Evolutionary conservation across 1,140 invertebrate genomes (phyloP), one percentile per base, ranked within the genome.

Genomic region (Heliconius hermathena): DNA sequence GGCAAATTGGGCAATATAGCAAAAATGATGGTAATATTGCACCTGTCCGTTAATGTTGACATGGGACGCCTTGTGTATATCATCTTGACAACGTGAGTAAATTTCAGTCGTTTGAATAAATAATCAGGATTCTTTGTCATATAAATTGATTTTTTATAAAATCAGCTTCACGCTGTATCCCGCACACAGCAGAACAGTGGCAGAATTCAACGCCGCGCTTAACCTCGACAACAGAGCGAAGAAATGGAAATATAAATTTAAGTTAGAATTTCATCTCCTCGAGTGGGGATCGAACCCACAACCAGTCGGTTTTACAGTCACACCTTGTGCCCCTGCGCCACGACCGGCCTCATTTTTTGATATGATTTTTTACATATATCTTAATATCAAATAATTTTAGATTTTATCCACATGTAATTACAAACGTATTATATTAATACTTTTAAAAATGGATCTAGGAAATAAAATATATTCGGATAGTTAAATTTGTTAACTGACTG

Each of bases 11-110:
- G 80, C 81, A 82, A 83, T 80, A 80, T 83, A 78, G 80, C 85
- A 88, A 90, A 90, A 90, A 90, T 91, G 87, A 85, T 54, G 72
- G 88, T 90, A 89, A 93, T 91, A 93, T 91, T 93, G 89, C 91
- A 93, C 91, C 91, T 90, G 90, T 82, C 84, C 82, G 79, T 85
- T 89, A 89, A 82, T 82, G 85, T 85, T 92, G 89, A 93, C 87
- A 85, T 85, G 88, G 90, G 90, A 90, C 88, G 84, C 83, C 87
- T 85, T 88, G 87, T 85, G 90, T 91, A 88, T 87, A 91, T 92
- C 90, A 90, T 82, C 73, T 82, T 85, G 89, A 92, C 90, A 84
- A 87, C 71, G 57, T 77, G 83, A 92, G 89, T 92, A 90, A 88
- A 92, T 92, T 89, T 88, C 87, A 87, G 84, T 85, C 88, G 79